Conservation (phyloP, 2,113 vertebrate species). For the Promerops cafer region DNA sequence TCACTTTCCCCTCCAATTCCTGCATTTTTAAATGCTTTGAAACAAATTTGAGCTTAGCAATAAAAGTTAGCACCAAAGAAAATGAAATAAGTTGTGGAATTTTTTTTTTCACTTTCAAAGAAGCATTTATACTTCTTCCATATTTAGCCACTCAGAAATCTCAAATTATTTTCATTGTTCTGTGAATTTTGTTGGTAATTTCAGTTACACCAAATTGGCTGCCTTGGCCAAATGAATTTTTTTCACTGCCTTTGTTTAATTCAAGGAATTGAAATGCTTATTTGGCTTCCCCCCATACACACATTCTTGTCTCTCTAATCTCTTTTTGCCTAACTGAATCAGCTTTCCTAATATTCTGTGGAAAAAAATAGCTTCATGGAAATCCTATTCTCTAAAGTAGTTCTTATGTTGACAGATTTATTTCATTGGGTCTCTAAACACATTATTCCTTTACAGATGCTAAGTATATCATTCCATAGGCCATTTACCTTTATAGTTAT, state of each 20-base stretch:
- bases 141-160: neutral
- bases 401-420: conserved; percentile 25
- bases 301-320: neutral
- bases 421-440: conserved; percentile 23
- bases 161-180: neutral
- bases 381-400: conserved; percentile 3
- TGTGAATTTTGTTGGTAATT: neutral
- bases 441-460: conserved; percentile 15
- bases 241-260: neutral
- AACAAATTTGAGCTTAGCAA: neutral
- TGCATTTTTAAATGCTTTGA: neutral
- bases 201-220: neutral
- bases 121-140: neutral
- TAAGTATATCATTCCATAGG: neutral
- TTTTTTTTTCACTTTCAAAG: neutral
- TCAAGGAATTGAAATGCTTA: conserved; percentile 20
- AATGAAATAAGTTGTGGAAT: neutral
- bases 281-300: neutral
- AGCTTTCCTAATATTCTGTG: neutral
- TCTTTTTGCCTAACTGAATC: conserved; percentile 14
- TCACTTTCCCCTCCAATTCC: neutral
- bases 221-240: neutral
- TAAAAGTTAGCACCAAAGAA: neutral
- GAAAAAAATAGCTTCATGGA: neutral
- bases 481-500: conserved; percentile 54